Base-by-base conservation (phyloP, 1,140 invertebrate genomes). In the Panagrolaimus sp. region DNA sequence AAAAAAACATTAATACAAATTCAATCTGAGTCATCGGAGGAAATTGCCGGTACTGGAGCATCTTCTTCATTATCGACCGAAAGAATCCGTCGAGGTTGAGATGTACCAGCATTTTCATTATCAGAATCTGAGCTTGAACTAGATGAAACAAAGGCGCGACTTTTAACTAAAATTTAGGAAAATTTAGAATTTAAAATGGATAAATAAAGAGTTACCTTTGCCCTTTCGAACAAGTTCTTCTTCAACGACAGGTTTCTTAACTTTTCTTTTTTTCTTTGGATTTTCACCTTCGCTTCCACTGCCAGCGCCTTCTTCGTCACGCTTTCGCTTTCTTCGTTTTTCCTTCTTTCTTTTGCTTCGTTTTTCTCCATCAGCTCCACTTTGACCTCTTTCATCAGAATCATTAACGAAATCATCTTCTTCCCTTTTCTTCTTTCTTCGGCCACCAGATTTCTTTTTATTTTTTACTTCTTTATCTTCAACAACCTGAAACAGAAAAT, bases 391-490 rank as follows among this genome's bases (percentile, higher is more conserved):
- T 8, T 52, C 48, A 7, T n/a, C 17, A 24, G 48, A 52, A 10
- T 52, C 48, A 24, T 52, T 52, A 24, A 52, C 48, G 8, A 52
- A 52, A 21, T 52, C 48, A 52, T 52, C 48, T 52, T 52, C 48
- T 14, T 52, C 48, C 0, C 48, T 15, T 21, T 52, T n/a, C 48
- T 52, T 52, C 48, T 52, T 52, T 0, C 9, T 2, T 21, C 48
- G 48, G 0, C 48, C 48, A 52, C 48, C 48, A 52, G n/a, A n/a
- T n/a, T 24, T n/a, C 14, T 52, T 52, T 24, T 52, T 52, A 24
- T 24, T 24, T 52, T 52, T 24, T n/a, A n/a, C n/a, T 52, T 12
- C 48, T 24, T 52, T 52, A 24, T 52, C 48, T 15, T 52, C 48
- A 24, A 52, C 26, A 8, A 8, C 26, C 48, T 52, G 48, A 7